These are phyloP conservation scores for Boulengeromyrus knoepffleri DNA, from an alignment of 2,113 vertebrate genomes.

Conservation along the genomic window DNA sequence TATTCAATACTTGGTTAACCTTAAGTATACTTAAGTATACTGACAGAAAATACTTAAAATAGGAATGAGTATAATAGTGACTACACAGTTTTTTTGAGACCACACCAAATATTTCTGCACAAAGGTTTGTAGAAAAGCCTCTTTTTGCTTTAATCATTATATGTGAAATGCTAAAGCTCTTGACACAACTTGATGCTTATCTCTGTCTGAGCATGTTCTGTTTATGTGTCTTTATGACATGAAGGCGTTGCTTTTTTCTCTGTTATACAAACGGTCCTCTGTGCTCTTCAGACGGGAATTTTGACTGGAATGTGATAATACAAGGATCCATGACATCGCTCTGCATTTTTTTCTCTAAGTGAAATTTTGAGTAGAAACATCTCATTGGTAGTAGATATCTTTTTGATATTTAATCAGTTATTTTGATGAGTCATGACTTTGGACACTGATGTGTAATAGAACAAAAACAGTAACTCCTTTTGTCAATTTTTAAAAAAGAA, in stretches of 20 bases:
- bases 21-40: background rate
- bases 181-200: background rate
- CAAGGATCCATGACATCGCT: conserved; percentile 24
- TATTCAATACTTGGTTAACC: background rate
- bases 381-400: background rate
- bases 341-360: conserved; percentile 17
- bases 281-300: conserved; percentile 34
- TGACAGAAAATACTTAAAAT: background rate
- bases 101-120: background rate
- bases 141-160: background rate
- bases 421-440: background rate
- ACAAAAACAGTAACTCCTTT: background rate
- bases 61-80: background rate
- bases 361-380: background rate
- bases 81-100: background rate
- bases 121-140: background rate
- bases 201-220: conserved; percentile 27
- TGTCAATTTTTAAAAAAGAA: background rate
- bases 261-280: conserved; percentile 39
- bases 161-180: background rate
- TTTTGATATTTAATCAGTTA: background rate
- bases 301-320: conserved; percentile 43
- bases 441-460: background rate
- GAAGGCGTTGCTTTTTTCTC: conserved; percentile 40
- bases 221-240: conserved; percentile 26